Evolutionary conservation across 1,140 invertebrate species (phyloP), one percentile per base, ranked within the genome.

Genomic region (Panagrolaimus sp.): DNA sequence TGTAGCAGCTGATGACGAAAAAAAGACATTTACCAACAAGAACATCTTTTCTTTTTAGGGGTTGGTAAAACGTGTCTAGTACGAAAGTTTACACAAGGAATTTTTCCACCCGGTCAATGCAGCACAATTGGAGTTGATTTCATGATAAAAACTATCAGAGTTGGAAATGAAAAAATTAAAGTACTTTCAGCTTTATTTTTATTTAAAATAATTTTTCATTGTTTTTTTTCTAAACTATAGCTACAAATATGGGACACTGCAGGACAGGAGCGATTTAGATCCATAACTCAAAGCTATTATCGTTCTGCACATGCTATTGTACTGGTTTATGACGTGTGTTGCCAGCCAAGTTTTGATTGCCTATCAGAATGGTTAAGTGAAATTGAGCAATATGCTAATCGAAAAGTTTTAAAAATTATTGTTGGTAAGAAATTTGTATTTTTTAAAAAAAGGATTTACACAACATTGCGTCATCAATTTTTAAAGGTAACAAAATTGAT

Each of bases 51-150:
- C 7, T 4, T 38, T 38, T 38, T 7, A 38, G 31, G 31, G 7
- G 89, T 90, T 11, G 90, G 90, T 31, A 91, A 91, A 85, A 91
- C 90, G 63, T 91, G 90, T 82, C 89, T 93, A 73, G 79, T 81
- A 25, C 66, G 78, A 48, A 80, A 80, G 46, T 80, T 80, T 67
- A 80, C 79, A 25, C 78, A 80, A 88, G 93, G 93, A 0, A 85
- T 95, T 20, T 96, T 95, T 86, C 93, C 93, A 45, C 92, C 92
- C 27, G 92, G 92, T 47, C 92, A 95, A 84, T 91, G 91, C 31
- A 93, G 91, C 82, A 95, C 93, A 43, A 95, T 96, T 78, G 92
- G 92, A 57, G 92, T 96, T 27, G 93, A 96, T 85, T 96, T 95
- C 85, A 93, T 91, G 74, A 95, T 95, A 91, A 95, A 95, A 88